Percentiles rank a stretch among this genome's conserved stretches.
These are phyloP conservation scores for Xiphophorus hellerii DNA, from an alignment of 2,113 vertebrate genomes.

Conservation along the genomic window DNA sequence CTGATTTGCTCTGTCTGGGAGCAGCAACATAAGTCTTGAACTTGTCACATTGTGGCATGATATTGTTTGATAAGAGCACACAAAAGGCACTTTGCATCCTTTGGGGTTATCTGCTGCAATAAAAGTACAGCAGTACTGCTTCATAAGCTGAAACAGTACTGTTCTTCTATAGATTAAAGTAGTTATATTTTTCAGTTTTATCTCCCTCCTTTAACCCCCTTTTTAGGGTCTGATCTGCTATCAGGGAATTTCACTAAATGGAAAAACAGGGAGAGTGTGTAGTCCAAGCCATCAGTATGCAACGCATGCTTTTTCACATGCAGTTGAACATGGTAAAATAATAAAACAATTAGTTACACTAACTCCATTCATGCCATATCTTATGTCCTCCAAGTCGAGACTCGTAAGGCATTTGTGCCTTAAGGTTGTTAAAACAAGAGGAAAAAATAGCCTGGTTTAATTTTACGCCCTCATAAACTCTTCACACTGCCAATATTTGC, in stretches of 20 bases:
- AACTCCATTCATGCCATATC: not conserved
- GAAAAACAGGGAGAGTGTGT: not conserved
- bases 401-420: not conserved
- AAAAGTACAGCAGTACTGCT: conserved; percentile 27
- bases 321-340: not conserved
- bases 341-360: not conserved
- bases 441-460: not conserved
- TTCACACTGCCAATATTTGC: not conserved
- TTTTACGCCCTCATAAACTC: not conserved
- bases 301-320: not conserved
- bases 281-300: not conserved
- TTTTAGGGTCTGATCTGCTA: conserved; percentile 14
- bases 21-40: conserved; percentile 40
- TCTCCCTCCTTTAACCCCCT: not conserved
- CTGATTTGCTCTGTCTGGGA: conserved; percentile 48
- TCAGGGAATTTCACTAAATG: not conserved
- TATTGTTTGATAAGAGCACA: conserved; percentile 54
- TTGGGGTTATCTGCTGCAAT: conserved; percentile 28
- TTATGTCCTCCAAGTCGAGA: not conserved
- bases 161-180: not conserved
- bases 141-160: conserved; percentile 29
- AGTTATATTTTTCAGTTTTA: not conserved
- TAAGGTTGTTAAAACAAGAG: not conserved
- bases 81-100: conserved; percentile 37
- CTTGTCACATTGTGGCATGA: conserved; percentile 41